Percentiles rank a stretch among this genome's conserved stretches.
phyloP scores from a whole-genome alignment of 2,888 invertebrate species.

The Heliconius erato region DNA sequence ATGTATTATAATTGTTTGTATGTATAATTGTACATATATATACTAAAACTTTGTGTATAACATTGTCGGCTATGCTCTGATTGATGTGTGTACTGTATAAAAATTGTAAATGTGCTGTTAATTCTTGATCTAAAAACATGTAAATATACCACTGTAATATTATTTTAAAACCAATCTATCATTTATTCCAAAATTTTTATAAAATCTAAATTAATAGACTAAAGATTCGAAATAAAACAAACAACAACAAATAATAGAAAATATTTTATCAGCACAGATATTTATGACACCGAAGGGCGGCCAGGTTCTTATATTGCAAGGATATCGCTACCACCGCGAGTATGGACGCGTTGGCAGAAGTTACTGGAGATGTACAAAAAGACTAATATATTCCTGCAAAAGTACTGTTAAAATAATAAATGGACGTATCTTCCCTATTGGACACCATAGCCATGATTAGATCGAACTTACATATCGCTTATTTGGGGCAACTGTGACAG shows the following conservation, averaged over 20 bases:
- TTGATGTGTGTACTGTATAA: neutral
- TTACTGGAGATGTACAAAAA: slow-evolving; percentile 72
- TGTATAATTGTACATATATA: neutral
- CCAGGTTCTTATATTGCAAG: slow-evolving; percentile 62
- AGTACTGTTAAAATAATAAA: slow-evolving; percentile 65
- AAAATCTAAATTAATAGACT: neutral
- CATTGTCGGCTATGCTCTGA: neutral
- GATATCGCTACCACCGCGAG: slow-evolving; percentile 67
- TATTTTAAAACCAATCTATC: neutral
- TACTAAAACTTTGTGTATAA: neutral
- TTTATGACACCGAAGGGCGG: slow-evolving; percentile 65
- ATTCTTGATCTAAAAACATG: neutral
- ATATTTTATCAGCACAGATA: slow-evolving; percentile 58
- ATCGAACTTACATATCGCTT: neutral
- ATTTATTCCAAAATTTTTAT: neutral
- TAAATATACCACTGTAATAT: slow-evolving; percentile 18
- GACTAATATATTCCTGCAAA: slow-evolving; percentile 62
- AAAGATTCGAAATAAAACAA: neutral
- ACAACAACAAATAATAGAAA: neutral
- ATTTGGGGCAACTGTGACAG: too few species aligned
- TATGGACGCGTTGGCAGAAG: slow-evolving; percentile 65
- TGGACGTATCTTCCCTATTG: slow-evolving; percentile 60
- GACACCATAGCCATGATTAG: slow-evolving; percentile 63
- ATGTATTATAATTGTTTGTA: neutral
- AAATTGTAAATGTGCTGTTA: neutral